Base-by-base conservation (phyloP, 2,797 vertebrate species). In the Microchirus variegatus region DNA sequence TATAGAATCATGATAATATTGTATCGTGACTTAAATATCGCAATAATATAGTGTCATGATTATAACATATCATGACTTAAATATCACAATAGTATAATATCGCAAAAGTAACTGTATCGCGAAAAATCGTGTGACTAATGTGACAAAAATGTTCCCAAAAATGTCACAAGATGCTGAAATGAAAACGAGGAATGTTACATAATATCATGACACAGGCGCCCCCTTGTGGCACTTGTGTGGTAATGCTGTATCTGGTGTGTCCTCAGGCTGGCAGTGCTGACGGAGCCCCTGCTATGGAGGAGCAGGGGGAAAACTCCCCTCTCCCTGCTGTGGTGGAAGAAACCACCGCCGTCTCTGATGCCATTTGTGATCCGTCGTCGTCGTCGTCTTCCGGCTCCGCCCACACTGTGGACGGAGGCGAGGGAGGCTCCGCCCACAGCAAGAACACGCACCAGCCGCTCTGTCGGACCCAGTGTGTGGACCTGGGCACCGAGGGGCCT, bases 261-360 rank as follows among this genome's bases (percentile, higher is more conserved):
- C 15, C 12, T 0, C 41, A 42, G 67, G 89, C 94, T 91, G 94
- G 94, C 91, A 83, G 90, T 61, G 82, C 93, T 81, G 92, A 83
- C 75, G 90, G 92, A 57, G 87, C 91, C 82, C 83, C 83, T 63
- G 84, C 78, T 26, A 96, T 96, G 96, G 96, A 96, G 91, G 93
- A 93, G 92, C 78, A 83, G 65, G 94, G 92, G 81, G 94, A 95
- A 77, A 82, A 89, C 75, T 93, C 93, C 1, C 94, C 95, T 77
- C 65, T 65, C 0, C 52, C 63, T 0, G 22, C 54, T 0, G 48
- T 1, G 52, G 94, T 87, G 0, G 95, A 96, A 81, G 94, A 94
- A 79, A 93, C 89, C 62, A 81, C 91, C 62, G 81, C 91, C 11
- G 92, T 89, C 73, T 94, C 93, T 1, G 94, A 95, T 19, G 87